Percentiles rank a stretch among this genome's conserved stretches.
Evolutionary conservation across 2,797 vertebrate species (phyloP).

Genomic region (Eidolon dupreanum): DNA sequence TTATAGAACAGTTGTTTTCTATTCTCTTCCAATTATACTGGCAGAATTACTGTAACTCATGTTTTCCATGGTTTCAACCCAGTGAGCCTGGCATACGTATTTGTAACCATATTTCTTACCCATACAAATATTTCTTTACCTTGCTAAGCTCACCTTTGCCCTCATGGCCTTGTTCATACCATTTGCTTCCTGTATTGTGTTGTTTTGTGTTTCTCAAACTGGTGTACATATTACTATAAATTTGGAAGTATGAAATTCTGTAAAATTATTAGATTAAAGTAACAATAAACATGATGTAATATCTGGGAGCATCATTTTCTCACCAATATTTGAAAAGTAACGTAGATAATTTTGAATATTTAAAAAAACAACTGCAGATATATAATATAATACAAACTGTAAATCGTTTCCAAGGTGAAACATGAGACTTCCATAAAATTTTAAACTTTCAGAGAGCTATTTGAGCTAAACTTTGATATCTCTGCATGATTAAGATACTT

Average conservation of each 20-base stretch:
- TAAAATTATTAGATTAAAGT: neutral
- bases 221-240: neutral
- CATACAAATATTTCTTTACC: neutral
- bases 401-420: neutral
- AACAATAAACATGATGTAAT: neutral
- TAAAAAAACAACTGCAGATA: neutral
- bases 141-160: neutral
- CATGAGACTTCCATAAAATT: neutral
- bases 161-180: neutral
- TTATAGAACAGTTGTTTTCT: neutral
- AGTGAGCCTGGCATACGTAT: rapidly evolving
- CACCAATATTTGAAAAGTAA: neutral
- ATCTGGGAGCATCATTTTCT: neutral
- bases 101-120: neutral
- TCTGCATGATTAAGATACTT: neutral
- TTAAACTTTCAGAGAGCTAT: neutral
- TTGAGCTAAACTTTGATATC: neutral
- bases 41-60: neutral
- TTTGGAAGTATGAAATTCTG: neutral
- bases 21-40: neutral
- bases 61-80: neutral
- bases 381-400: neutral
- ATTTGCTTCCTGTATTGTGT: neutral
- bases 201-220: neutral
- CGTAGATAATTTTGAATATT: neutral